Conservation (phyloP, 64 coral and sea anemone genomes). For the Montipora capricornis region DNA sequence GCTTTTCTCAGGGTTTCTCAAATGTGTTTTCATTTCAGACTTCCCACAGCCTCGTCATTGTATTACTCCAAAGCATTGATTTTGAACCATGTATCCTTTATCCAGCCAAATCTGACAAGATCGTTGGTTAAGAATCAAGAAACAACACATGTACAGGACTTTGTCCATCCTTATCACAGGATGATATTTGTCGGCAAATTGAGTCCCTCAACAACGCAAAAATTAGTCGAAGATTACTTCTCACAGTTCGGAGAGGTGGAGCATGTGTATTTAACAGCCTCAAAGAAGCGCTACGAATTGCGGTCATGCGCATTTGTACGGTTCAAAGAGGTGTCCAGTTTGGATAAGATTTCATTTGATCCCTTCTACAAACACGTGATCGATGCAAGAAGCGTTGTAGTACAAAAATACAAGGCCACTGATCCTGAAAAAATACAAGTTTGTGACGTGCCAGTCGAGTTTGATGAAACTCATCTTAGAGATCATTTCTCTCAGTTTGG, state of each 20-base stretch:
- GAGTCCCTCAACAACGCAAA: conserved; percentile 36
- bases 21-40: not conserved
- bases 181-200: conserved; percentile 58
- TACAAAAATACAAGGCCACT: not conserved
- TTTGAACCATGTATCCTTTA: not conserved
- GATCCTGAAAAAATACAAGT: conserved; percentile 41
- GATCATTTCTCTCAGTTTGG: conserved; percentile 75
- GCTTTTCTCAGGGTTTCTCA: not conserved
- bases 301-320: conserved; percentile 50
- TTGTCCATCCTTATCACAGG: conserved; percentile 46
- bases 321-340: conserved; percentile 23
- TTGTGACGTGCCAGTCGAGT: not conserved
- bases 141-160: not conserved
- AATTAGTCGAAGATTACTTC: conserved; percentile 41
- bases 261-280: conserved; percentile 12
- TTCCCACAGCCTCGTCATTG: not conserved
- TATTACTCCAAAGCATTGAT: not conserved
- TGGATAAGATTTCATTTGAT: conserved; percentile 5
- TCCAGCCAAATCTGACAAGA: not conserved
- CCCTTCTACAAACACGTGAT: conserved; percentile 18
- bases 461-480: not conserved
- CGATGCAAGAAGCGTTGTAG: conserved; percentile 39
- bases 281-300: not conserved
- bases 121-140: not conserved
- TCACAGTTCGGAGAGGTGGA: conserved; percentile 53